Conservation (phyloP, 2,797 vertebrate genomes). For the Mergus octosetaceus region DNA sequence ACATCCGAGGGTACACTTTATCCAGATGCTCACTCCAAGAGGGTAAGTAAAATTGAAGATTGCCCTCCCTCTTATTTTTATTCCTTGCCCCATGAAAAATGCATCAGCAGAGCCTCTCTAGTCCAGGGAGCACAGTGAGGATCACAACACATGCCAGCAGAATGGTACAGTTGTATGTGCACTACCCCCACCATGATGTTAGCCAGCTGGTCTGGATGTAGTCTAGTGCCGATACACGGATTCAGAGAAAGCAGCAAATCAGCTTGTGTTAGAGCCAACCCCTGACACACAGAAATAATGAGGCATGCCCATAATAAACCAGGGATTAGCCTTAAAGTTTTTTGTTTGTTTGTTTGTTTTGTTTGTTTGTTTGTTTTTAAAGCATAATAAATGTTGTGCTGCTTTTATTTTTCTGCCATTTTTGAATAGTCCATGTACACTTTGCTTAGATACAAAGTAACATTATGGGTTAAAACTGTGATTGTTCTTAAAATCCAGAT, state of each 20-base stretch:
- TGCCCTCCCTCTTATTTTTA: background rate
- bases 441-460: background rate
- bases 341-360: fast-evolving
- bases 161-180: fast-evolving
- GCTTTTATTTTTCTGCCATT: background rate
- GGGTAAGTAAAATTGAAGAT: background rate
- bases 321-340: background rate
- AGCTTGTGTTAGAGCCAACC: background rate
- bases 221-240: background rate
- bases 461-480: background rate
- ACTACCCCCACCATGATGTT: background rate
- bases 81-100: background rate
- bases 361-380: background rate
- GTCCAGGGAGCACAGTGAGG: background rate
- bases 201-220: background rate
- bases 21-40: background rate
- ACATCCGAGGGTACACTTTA: background rate
- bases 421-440: background rate
- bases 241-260: constrained; percentile 24
- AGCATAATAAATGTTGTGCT: background rate
- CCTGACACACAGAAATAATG: constrained; percentile 18
- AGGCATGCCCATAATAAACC: constrained; percentile 14
- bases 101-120: background rate
- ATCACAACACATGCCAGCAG: background rate
- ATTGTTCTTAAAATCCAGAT: background rate